These are phyloP conservation scores for Falco rusticolus DNA, from an alignment of 2,797 vertebrate genomes.

Conservation along the genomic window DNA sequence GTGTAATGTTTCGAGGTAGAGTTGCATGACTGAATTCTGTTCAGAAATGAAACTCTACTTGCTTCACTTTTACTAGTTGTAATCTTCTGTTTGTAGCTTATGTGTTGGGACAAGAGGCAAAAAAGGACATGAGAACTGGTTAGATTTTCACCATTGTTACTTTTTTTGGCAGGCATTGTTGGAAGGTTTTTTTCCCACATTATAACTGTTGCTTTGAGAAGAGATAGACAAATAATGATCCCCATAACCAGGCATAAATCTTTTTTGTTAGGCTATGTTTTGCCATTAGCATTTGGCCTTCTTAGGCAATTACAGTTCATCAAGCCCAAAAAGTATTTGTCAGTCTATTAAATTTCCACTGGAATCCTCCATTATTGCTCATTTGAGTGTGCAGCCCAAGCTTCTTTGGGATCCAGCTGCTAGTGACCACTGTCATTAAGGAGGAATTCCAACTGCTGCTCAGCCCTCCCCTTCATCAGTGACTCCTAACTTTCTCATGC, in stretches of 20 bases:
- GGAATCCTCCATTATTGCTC: constrained; percentile 55
- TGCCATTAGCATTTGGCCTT: constrained; percentile 41
- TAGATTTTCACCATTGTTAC: background rate
- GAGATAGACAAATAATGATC: constrained; percentile 36
- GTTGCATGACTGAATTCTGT: background rate
- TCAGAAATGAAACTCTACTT: background rate
- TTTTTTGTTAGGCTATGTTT: constrained; percentile 38
- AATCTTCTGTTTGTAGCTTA: constrained; percentile 7
- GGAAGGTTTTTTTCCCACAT: rapidly evolving
- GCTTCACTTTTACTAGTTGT: background rate
- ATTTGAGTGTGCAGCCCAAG: background rate
- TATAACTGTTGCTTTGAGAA: constrained; percentile 30
- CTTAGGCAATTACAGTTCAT: constrained; percentile 64
- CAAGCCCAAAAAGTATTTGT: constrained; percentile 48
- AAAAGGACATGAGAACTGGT: background rate
- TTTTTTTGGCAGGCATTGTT: background rate
- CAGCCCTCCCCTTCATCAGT: background rate
- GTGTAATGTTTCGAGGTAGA: background rate
- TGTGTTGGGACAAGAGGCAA: background rate
- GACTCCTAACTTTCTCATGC: constrained; percentile 22
- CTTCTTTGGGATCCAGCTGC: constrained; percentile 26
- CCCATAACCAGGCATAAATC: constrained; percentile 42
- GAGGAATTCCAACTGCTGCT: background rate
- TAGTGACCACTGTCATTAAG: constrained; percentile 1
- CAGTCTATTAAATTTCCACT: constrained; percentile 66